Conservation (phyloP, 2,113 vertebrate genomes). For the Zeus faber region DNA sequence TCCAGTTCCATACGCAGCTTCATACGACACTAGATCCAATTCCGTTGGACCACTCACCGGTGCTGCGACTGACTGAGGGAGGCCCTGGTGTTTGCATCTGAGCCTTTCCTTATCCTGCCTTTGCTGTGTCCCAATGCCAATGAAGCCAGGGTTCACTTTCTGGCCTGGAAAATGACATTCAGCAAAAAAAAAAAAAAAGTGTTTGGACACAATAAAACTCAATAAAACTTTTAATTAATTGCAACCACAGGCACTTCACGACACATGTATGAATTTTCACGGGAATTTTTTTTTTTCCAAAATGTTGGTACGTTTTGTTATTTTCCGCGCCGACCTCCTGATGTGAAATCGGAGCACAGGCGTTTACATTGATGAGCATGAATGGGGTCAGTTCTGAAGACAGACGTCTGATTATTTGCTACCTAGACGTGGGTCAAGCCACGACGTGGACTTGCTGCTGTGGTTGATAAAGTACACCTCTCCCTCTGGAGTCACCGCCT, state of each 20-base stretch:
- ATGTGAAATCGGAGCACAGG: conserved; percentile 78
- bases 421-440: conserved; percentile 90
- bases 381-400: conserved; percentile 60
- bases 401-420: conserved; percentile 65
- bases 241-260: too few relatives aligned
- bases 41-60: conserved; percentile 80
- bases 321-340: conserved; percentile 80
- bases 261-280: neutral
- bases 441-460: conserved; percentile 95
- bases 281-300: conserved; percentile 18
- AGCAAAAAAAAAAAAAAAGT: conserved; percentile 4
- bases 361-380: conserved; percentile 55
- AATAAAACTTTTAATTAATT: too few relatives aligned
- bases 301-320: conserved; percentile 48
- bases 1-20: neutral
- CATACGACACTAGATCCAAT: neutral
- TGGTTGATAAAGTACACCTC: conserved; percentile 98
- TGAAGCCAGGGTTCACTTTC: conserved; percentile 82
- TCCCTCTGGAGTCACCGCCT: conserved; percentile 93
- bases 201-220: conserved; percentile 16
- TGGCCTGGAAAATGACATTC: conserved; percentile 69
- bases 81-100: conserved; percentile 87
- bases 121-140: conserved; percentile 82
- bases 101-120: conserved; percentile 91
- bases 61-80: conserved; percentile 82